phyloP scores from a whole-genome alignment of 2,113 vertebrate genomes.

The Rutilus rutilus region DNA sequence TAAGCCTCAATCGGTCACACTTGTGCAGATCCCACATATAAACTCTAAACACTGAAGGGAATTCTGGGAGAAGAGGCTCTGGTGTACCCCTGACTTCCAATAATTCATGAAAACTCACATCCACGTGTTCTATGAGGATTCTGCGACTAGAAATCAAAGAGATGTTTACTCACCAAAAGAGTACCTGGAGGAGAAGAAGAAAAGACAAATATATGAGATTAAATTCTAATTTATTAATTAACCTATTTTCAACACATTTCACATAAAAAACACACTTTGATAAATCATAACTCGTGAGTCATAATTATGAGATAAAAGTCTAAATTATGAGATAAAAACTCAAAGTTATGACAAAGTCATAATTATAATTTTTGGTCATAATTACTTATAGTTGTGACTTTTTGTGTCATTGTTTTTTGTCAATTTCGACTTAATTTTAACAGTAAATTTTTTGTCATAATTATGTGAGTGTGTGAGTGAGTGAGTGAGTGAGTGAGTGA shows the following conservation, averaged over 20 bases:
- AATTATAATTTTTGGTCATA: neutral
- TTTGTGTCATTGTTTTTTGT: no score
- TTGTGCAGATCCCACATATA: neutral
- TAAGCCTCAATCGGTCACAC: constrained; percentile 13
- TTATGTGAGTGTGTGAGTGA: no score
- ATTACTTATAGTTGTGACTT: no score
- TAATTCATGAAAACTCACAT: neutral
- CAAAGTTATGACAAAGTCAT: neutral
- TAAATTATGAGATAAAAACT: no score
- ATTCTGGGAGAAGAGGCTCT: neutral
- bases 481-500: no score
- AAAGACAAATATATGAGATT: neutral
- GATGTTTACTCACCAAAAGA: constrained; percentile 76
- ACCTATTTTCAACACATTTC: neutral
- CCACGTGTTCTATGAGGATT: neutral
- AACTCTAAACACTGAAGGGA: constrained; percentile 23
- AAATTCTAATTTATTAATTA: no score
- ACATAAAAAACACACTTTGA: neutral
- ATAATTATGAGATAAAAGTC: neutral
- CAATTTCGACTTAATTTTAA: no score
- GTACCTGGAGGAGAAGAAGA: constrained; percentile 68
- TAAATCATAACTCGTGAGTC: neutral
- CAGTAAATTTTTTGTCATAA: no score
- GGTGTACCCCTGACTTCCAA: neutral
- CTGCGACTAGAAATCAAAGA: neutral